Base-by-base conservation (phyloP, 2,113 vertebrate genomes). In the Callionymus lyra region DNA sequence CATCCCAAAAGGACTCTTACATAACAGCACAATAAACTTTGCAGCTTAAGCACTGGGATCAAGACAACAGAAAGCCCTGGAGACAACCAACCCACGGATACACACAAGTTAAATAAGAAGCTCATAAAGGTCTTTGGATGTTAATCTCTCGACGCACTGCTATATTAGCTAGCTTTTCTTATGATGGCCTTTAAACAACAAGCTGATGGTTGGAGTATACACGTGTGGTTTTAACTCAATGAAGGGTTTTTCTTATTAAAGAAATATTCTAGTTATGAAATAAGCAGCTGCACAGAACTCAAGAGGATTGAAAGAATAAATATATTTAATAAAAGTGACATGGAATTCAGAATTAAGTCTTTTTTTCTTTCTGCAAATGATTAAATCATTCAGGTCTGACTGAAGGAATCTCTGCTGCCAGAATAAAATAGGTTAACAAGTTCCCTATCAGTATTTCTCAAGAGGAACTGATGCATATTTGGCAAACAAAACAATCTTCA, bases 171-270 rank as follows among this genome's bases (percentile, higher is more conserved):
- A 37, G 16, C 18, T 56, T 21, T 16, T 11, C 21, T 63, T 59
- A 48, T 54, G 27, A 63, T 38, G 12, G 41, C 51, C 40, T 56
- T 56, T 19, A 53, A 56, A 63, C 47, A 53, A 53, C 38, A 41
- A n/a, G 19, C 12, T 39, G 32, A 47, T n/a, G 8, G 9, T n/a
- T 16, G 27, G 6, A 40, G 33, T 38, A 31, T 54, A 34, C 45
- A 46, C 44, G 48, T 34, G 12, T 9, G 12, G 38, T 41, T 44
- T 59, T 33, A 18, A 52, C 13, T 41, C 4, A 47, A 16, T 35
- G 2, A n/a, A n/a, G 1, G 1, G 10, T 36, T 52, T 31, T 17
- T 31, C 31, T 34, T 15, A 10, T 47, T 41, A 45, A 43, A 15
- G 19, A 12, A 4, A 50, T 43, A 15, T 33, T 41, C 44, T 32